These are phyloP conservation scores for Scopus umbretta DNA, from an alignment of 2,113 vertebrate species.

Conservation along the genomic window DNA sequence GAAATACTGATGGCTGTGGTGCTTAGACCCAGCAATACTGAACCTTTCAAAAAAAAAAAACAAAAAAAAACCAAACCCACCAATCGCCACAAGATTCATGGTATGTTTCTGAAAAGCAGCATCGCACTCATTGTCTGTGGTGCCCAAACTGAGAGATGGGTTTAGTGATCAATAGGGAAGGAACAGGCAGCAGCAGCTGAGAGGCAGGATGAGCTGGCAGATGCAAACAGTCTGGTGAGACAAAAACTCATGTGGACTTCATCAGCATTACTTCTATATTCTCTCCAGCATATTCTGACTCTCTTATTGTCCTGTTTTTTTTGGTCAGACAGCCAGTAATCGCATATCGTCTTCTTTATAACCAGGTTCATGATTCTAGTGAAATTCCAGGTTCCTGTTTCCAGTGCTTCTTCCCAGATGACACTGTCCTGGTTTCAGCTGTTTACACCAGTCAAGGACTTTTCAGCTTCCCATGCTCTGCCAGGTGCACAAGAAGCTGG, in stretches of 20 bases:
- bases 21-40: background rate
- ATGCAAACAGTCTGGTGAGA: background rate
- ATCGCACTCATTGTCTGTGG: rapidly evolving
- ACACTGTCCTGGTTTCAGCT: no score
- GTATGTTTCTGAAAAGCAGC: background rate
- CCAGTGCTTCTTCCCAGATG: background rate
- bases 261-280: background rate
- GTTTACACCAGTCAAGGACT: no score
- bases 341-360: background rate
- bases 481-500: no score
- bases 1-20: background rate
- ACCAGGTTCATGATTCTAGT: background rate
- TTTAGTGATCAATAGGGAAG: background rate
- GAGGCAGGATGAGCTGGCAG: background rate
- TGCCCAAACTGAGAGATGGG: background rate
- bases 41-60: background rate
- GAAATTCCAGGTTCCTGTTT: background rate
- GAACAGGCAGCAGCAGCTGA: background rate
- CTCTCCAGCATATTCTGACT: background rate
- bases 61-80: no score
- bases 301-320: background rate
- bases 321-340: background rate
- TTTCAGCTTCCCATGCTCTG: no score
- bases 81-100: background rate
- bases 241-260: background rate